Conservation (phyloP, 1,140 invertebrate genomes). For the Calycopis cecrops region DNA sequence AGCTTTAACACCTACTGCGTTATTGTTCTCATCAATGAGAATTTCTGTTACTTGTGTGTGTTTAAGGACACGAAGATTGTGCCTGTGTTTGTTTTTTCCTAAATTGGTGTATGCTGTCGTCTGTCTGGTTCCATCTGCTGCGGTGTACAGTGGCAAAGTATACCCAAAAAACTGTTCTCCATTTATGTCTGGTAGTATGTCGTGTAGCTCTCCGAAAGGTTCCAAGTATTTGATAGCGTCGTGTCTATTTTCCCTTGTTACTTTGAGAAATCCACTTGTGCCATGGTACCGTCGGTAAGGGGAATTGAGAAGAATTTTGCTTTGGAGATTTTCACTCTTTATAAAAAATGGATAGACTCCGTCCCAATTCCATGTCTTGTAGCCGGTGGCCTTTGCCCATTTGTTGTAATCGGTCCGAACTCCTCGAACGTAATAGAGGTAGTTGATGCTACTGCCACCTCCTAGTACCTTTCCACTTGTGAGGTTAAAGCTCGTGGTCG, state of each 20-base stretch:
- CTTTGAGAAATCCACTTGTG: conserved; percentile 26
- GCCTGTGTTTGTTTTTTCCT: conserved; percentile 61
- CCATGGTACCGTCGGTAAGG: conserved; percentile 22
- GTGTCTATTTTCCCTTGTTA: conserved; percentile 22
- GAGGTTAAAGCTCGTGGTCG: conserved; percentile 77
- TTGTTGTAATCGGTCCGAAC: conserved; percentile 27
- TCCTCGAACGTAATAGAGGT: conserved; percentile 70
- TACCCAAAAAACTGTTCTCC: conserved; percentile 31
- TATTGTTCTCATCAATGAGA: conserved; percentile 78
- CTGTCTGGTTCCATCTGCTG: conserved; percentile 75
- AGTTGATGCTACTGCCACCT: conserved; percentile 84
- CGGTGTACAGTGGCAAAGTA: conserved; percentile 65
- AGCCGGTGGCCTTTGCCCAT: conserved; percentile 28
- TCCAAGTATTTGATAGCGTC: conserved; percentile 25
- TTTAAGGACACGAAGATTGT: conserved; percentile 65
- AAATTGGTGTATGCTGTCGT: conserved; percentile 77
- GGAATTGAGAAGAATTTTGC: conserved; percentile 19
- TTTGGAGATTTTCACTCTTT: conserved; percentile 29
- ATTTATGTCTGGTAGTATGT: conserved; percentile 32
- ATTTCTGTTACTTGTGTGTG: conserved; percentile 54
- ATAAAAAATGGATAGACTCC: conserved; percentile 28
- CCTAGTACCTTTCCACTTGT: conserved; percentile 82
- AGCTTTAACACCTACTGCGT: conserved; percentile 62
- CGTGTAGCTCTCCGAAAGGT: conserved; percentile 30
- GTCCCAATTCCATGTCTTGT: conserved; percentile 28